A percentile compares a stretch with the other conserved stretches of the same genome.
These are phyloP conservation scores for Cheirogaleus medius DNA, from an alignment of 2,113 vertebrate genomes.

Conservation along the genomic window DNA sequence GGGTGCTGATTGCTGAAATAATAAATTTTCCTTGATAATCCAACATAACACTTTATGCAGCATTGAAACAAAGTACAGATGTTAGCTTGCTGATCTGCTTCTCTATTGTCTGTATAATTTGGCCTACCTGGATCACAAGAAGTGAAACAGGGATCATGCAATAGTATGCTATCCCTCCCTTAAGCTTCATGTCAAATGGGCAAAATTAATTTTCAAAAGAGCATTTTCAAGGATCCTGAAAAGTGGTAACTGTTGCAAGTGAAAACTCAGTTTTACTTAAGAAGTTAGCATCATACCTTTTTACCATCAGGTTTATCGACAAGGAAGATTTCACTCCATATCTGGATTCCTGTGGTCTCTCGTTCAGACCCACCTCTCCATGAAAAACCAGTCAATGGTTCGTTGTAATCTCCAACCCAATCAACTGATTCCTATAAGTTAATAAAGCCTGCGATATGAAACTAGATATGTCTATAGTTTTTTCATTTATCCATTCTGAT, in stretches of 20 bases:
- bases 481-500: background rate
- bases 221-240: constrained; percentile 28
- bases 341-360: constrained; percentile 98
- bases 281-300: constrained; percentile 86
- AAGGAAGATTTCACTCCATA: constrained; percentile 98
- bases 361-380: constrained; percentile 98
- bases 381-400: constrained; percentile 97
- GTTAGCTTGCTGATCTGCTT: background rate
- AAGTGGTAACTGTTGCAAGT: constrained; percentile 2
- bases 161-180: background rate
- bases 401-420: constrained; percentile 94
- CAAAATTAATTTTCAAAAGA: constrained; percentile 45
- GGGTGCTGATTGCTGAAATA: background rate
- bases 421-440: constrained; percentile 88
- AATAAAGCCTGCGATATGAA: constrained; percentile 52
- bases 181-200: background rate
- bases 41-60: background rate
- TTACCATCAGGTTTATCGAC: constrained; percentile 95
- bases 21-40: background rate
- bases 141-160: background rate
- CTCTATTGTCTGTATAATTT: background rate
- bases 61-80: background rate
- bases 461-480: background rate
- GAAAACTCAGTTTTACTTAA: constrained; percentile 38
- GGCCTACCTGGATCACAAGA: background rate